Evolutionary conservation across 2,113 vertebrate species (phyloP).

Genomic region (Pluvianellus socialis): DNA sequence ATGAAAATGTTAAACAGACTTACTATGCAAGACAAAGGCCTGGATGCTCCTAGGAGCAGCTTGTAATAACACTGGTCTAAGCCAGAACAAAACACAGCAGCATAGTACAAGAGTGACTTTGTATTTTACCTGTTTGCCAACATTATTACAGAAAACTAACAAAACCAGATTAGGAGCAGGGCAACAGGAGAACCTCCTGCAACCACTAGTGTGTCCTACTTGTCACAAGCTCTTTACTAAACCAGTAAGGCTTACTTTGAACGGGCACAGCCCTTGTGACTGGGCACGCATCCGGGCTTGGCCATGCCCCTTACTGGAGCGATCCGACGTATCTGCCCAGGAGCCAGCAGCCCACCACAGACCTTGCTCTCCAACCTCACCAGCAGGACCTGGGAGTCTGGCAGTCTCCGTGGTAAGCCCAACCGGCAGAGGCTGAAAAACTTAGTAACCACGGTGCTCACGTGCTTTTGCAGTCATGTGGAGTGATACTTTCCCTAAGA

Average conservation of each 20-base stretch:
- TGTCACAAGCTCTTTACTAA: not conserved
- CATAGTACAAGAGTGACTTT: not conserved
- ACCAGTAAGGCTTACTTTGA: not conserved
- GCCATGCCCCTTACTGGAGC: not conserved
- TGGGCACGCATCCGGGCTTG: rapidly evolving
- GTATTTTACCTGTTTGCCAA: slow-evolving; percentile 39
- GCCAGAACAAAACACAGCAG: slow-evolving; percentile 44
- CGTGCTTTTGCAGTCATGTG: not conserved
- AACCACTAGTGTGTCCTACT: not conserved
- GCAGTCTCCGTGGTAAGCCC: not conserved
- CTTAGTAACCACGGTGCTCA: rapidly evolving
- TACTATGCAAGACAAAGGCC: slow-evolving; percentile 30
- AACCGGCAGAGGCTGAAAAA: not conserved
- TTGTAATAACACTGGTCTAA: slow-evolving; percentile 33
- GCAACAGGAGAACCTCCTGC: not conserved
- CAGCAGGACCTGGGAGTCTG: not conserved
- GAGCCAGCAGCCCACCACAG: not conserved
- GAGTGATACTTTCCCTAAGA: not conserved
- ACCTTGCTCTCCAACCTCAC: not conserved
- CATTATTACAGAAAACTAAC: not conserved
- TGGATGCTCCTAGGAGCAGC: slow-evolving; percentile 17
- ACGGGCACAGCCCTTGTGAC: not conserved
- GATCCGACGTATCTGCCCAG: not conserved
- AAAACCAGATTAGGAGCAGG: not conserved
- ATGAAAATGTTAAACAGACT: slow-evolving; percentile 7